A percentile compares a stretch with the other conserved stretches of the same genome.
Conservation (phyloP, 2,888 invertebrate species). For the Pristionchus exspectatus region DNA sequence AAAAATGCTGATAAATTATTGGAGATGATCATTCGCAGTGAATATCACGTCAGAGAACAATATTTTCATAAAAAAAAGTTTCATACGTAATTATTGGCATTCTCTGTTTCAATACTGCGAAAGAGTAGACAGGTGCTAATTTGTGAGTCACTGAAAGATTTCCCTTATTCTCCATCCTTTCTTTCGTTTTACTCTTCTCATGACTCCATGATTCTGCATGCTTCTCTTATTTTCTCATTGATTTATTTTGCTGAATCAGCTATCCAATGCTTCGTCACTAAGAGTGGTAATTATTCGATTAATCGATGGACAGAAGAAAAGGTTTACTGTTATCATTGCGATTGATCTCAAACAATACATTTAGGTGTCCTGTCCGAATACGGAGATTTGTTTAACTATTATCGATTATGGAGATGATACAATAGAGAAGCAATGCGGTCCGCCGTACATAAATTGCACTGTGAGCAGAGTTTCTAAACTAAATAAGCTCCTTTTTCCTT, state of each 20-base stretch:
- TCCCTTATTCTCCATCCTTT: neutral
- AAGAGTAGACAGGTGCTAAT: constrained; percentile 3
- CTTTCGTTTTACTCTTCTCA: neutral
- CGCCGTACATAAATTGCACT: neutral
- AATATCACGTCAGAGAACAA: neutral
- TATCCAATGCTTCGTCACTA: neutral
- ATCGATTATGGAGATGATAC: neutral
- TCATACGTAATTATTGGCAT: neutral
- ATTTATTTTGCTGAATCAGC: neutral
- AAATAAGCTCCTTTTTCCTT: neutral
- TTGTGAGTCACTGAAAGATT: neutral
- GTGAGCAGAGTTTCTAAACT: neutral
- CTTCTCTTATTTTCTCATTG: neutral
- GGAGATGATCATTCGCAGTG: neutral
- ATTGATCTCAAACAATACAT: neutral
- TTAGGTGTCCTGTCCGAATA: neutral
- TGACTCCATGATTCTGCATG: neutral
- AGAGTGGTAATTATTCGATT: neutral
- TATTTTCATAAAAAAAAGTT: neutral
- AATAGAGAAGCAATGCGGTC: neutral
- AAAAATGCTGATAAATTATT: too few relatives aligned
- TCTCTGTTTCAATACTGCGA: neutral
- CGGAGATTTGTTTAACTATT: neutral
- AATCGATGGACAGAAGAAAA: constrained; percentile 28
- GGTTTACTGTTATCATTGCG: neutral